Evolutionary conservation across 2,888 invertebrate genomes (phyloP), one percentile per base, ranked within the genome.

Genomic region (Apantesis nais): DNA sequence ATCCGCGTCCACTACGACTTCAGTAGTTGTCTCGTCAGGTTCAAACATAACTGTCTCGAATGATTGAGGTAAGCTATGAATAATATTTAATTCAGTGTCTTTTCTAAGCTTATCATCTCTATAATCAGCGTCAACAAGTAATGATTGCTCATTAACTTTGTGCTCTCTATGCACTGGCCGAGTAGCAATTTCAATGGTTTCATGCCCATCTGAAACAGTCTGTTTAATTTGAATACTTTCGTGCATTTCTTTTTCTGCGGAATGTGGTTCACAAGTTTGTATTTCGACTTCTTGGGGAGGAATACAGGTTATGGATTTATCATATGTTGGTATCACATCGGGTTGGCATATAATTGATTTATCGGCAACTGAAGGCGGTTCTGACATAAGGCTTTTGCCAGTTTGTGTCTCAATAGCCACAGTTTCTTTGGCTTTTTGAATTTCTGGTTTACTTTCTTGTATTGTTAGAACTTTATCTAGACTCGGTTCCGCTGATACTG

Each of bases 21-120:
- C 97, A 0, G 98, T 98, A 0, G 97, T 97, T 2, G 97, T 97
- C 86, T 97, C 97, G 87, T 97, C 97, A 0, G 98, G 98, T 88
- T 98, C 97, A 0, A 97, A 96, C 87, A 98, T 96, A 8, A 97
- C 96, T 0, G 98, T 98, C 90, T 98, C 98, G 84, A 98, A 98
- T 0, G 97, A 96, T 81, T 97, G 97, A 0, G 97, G 97, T 44
- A 96, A 92, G 66, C 96, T 96, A 85, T 97, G 97, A 14, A 96
- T 95, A 52, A 98, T 97, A 81, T 96, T 97, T 25, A 98, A 87
- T 82, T 97, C 97, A 0, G 97, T 96, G 68, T 96, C 96, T 85
- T 96, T 96, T 29, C 92, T 90, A 12, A 93, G 84, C 52, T 95
- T 91, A 68, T 92, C 92, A 69, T 96, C 95, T 87, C 94, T 96